Evolutionary conservation across 2,888 invertebrate genomes (phyloP).

Genomic region (Drosophila nr. perissopoda): DNA sequence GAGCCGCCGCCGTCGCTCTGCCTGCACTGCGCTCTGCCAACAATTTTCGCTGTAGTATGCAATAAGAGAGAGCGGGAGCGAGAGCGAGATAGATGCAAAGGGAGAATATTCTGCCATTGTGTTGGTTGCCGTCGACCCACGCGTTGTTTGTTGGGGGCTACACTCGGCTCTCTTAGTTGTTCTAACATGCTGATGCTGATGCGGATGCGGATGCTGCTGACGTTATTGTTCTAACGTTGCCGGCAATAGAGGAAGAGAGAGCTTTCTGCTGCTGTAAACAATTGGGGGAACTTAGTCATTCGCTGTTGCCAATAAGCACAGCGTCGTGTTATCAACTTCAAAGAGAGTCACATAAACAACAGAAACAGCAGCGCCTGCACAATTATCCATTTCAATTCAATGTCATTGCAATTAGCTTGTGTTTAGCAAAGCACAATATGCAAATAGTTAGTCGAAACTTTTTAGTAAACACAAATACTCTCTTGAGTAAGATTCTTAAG

Average conservation of each 20-base stretch:
- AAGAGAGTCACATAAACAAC: neutral
- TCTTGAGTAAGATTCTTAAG: neutral
- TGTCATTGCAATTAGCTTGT: neutral
- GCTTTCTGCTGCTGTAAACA: constrained; percentile 64
- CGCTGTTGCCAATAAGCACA: constrained; percentile 51
- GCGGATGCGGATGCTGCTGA: constrained; percentile 15
- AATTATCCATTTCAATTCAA: neutral
- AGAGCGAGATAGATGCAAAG: neutral
- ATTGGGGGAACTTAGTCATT: constrained; percentile 45
- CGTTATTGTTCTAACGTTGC: constrained; percentile 15
- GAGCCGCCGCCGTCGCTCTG: constrained; percentile 15
- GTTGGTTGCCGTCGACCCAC: constrained; percentile 37
- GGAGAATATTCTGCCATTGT: constrained; percentile 4
- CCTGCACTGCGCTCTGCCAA: constrained; percentile 49
- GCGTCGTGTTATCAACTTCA: constrained; percentile 14
- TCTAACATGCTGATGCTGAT: constrained; percentile 31
- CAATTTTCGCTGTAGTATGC: constrained; percentile 45
- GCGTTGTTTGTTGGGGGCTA: constrained; percentile 50
- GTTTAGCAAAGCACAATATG: neutral
- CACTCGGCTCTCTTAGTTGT: constrained; percentile 39
- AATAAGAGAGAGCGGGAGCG: constrained; percentile 27
- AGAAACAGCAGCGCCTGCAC: constrained; percentile 8
- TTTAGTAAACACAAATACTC: neutral
- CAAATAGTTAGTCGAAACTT: neutral
- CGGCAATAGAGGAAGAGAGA: neutral